These are phyloP conservation scores for Calephelis virginiensis DNA, from an alignment of 1,140 invertebrate species.

Conservation along the genomic window DNA sequence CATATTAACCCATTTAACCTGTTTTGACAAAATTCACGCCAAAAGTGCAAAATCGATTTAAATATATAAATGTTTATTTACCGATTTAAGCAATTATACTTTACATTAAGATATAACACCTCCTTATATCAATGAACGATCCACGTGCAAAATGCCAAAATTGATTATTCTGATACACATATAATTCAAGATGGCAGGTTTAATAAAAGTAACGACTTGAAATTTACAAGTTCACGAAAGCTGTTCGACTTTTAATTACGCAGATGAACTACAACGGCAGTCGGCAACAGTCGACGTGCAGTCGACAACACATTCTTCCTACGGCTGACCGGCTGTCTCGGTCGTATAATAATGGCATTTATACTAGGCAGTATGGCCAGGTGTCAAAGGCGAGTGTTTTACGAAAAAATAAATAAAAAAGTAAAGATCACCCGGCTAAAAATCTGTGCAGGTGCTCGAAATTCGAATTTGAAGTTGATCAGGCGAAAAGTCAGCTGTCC, in stretches of 20 bases:
- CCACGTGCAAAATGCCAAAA: background rate
- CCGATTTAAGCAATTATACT: no score
- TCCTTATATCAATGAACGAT: no score
- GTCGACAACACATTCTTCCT: slow-evolving; percentile 38
- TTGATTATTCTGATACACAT: background rate
- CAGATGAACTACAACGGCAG: slow-evolving; percentile 29
- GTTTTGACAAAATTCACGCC: no score
- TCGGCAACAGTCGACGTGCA: slow-evolving; percentile 25
- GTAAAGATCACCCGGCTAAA: slow-evolving; percentile 57
- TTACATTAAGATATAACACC: no score
- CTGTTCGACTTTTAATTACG: slow-evolving; percentile 29
- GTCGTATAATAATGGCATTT: slow-evolving; percentile 39
- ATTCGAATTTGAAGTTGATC: slow-evolving; percentile 41
- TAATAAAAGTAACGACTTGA: background rate
- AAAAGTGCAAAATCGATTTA: no score
- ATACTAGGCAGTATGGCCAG: slow-evolving; percentile 55
- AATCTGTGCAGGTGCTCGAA: slow-evolving; percentile 64
- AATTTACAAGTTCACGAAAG: slow-evolving; percentile 17
- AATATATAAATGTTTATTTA: no score
- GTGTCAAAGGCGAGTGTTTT: slow-evolving; percentile 55
- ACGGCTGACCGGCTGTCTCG: slow-evolving; percentile 49
- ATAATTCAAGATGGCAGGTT: background rate
- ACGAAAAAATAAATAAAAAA: slow-evolving; percentile 51
- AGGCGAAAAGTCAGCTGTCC: slow-evolving; percentile 66
- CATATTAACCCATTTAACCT: no score